phyloP scores from a whole-genome alignment of 2,113 vertebrate species.

The Anoura caudifer region DNA sequence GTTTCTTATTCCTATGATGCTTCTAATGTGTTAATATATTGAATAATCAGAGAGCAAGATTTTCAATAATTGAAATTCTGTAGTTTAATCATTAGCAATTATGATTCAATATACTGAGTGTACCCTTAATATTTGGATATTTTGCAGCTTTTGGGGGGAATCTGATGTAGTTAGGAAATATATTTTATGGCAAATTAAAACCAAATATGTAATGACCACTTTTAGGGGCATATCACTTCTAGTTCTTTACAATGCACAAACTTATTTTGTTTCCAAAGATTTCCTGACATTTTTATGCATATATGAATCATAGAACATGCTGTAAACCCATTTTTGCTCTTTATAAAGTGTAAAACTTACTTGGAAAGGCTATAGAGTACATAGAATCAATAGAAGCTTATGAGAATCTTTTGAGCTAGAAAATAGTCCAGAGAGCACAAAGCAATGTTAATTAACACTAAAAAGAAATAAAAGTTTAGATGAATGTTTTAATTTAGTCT shows the following conservation, averaged over 20 bases:
- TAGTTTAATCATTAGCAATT: neutral
- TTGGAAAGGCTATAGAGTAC: neutral
- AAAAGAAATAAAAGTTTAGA: conserved; percentile 52
- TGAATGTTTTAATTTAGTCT: conserved; percentile 51
- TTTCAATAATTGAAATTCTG: neutral
- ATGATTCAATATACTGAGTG: neutral
- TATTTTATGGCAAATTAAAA: neutral
- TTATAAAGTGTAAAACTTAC: conserved; percentile 34
- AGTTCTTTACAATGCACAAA: neutral
- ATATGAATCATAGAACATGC: neutral
- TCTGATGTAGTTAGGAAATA: neutral
- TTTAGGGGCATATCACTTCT: neutral
- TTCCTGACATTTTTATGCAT: neutral
- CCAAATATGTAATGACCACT: neutral
- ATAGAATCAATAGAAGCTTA: conserved; percentile 53
- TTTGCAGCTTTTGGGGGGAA: neutral
- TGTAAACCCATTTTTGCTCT: neutral
- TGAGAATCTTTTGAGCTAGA: conserved; percentile 34
- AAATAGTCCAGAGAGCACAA: neutral
- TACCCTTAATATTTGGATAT: neutral
- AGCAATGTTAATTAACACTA: conserved; percentile 59
- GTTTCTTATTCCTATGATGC: neutral
- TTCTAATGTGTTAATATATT: neutral
- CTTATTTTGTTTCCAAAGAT: neutral
- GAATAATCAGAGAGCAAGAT: neutral